phyloP scores from a whole-genome alignment of 2,113 vertebrate species.

The Macheiramphus alcinus region DNA sequence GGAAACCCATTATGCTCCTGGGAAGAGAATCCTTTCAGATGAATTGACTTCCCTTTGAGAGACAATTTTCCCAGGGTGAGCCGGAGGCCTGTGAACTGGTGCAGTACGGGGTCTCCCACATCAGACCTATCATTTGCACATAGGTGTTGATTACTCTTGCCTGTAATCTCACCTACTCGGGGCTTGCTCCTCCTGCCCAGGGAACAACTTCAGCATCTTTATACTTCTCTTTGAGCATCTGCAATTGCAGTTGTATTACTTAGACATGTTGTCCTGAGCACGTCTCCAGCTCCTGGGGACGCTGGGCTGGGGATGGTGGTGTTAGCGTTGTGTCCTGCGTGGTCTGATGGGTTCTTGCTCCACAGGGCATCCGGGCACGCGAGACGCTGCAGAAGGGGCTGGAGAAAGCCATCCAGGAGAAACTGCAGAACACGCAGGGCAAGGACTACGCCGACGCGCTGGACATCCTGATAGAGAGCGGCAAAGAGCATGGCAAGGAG shows the following conservation, averaged over 20 bases:
- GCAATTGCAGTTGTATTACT: neutral
- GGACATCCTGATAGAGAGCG: conserved; percentile 94
- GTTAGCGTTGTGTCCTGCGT: rapidly evolving
- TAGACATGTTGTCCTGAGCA: neutral
- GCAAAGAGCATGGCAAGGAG: conserved; percentile 91
- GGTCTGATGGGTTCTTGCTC: neutral
- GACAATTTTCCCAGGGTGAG: neutral
- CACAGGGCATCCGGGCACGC: conserved; percentile 90
- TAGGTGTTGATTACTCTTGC: conserved; percentile 20
- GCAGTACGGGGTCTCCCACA: neutral
- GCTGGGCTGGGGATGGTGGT: neutral
- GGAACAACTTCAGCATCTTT: neutral
- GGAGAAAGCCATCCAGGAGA: conserved; percentile 95
- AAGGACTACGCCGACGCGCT: conserved; percentile 93
- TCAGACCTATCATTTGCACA: neutral
- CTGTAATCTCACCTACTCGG: neutral
- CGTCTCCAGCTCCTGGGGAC: neutral
- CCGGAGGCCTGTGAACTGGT: neutral
- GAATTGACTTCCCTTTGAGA: neutral
- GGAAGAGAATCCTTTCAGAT: neutral
- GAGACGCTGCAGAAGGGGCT: conserved; percentile 89
- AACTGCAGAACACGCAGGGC: conserved; percentile 86
- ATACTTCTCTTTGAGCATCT: neutral
- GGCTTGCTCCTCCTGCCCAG: neutral
- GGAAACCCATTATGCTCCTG: neutral